Evolutionary conservation across 2,113 vertebrate species (phyloP).

Genomic region (Pungitius pungitius): DNA sequence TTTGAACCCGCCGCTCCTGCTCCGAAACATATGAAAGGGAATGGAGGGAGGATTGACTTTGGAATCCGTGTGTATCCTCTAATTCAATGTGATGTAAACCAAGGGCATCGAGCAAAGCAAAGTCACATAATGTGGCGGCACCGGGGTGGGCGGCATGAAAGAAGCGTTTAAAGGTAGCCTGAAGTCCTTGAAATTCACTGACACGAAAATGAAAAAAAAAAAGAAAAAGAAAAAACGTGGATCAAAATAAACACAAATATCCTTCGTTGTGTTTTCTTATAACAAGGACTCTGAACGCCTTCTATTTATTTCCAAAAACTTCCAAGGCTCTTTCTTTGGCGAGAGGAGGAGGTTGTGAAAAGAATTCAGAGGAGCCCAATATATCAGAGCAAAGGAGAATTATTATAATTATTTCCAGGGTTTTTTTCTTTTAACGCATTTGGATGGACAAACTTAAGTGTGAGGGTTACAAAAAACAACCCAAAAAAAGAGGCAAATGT

Average conservation of each 20-base stretch:
- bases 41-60: constrained; percentile 63
- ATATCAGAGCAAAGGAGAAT: not conserved
- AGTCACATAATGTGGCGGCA: constrained; percentile 36
- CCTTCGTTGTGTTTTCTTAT: not conserved
- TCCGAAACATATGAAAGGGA: constrained; percentile 64
- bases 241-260: not conserved
- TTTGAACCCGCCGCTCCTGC: constrained; percentile 71
- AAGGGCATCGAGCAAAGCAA: constrained; percentile 56
- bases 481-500: not conserved
- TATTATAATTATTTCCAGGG: not conserved
- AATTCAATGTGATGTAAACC: constrained; percentile 73
- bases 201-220: not conserved
- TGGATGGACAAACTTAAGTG: constrained; percentile 38
- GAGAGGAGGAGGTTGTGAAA: not conserved
- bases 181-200: constrained; percentile 21
- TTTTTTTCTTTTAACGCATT: constrained; percentile 10
- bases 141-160: not conserved
- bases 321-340: constrained; percentile 26
- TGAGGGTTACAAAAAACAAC: not conserved
- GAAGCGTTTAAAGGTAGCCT: constrained; percentile 10
- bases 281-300: constrained; percentile 3
- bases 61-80: constrained; percentile 54
- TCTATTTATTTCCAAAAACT: constrained; percentile 17
- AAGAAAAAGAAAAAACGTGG: not conserved
- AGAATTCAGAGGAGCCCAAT: not conserved